Conservation (phyloP, 2,797 vertebrate genomes). For the Anguilla anguilla region DNA sequence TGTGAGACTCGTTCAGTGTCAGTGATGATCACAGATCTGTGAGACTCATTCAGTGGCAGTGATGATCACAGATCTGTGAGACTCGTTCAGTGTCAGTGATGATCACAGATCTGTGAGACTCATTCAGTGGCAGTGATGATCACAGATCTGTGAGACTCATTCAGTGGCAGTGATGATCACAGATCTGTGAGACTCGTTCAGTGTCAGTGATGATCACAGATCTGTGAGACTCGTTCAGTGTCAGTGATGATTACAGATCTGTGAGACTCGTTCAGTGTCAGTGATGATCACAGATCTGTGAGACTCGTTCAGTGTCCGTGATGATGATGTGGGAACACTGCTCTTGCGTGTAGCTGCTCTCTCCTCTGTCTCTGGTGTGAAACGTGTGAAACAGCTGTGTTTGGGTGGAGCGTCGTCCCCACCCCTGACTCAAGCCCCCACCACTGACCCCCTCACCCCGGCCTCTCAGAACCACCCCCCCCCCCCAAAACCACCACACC, state of each 20-base stretch:
- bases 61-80: neutral
- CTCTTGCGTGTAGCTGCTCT: neutral
- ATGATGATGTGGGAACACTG: neutral
- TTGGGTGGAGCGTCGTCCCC: neutral
- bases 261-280: neutral
- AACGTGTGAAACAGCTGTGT: conserved; percentile 47
- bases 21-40: neutral
- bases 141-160: neutral
- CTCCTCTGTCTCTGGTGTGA: neutral
- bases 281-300: neutral
- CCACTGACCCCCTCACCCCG: neutral
- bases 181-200: neutral
- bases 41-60: neutral
- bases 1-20: neutral
- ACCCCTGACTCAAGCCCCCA: neutral
- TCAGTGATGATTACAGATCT: neutral
- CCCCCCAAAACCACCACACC: neutral
- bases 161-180: neutral
- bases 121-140: neutral
- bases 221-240: neutral
- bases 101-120: neutral
- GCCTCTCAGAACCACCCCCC: neutral
- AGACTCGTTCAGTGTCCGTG: neutral
- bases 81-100: neutral
- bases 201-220: neutral